Evolutionary conservation across 2,797 vertebrate species (phyloP).

Genomic region (Syndactyla subalaris): DNA sequence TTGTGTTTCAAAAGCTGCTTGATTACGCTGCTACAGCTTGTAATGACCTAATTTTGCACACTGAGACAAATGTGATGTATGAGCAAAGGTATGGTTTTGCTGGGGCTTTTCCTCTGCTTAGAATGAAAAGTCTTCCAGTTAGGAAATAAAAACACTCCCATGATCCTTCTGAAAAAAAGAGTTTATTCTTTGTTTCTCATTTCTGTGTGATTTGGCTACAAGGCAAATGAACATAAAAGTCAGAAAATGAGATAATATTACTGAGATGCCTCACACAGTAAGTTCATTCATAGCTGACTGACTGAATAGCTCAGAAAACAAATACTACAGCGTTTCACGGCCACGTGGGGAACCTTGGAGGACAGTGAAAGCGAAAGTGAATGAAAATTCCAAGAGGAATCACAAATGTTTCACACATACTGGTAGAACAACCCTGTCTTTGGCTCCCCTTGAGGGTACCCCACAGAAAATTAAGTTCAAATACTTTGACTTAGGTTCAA

Average conservation of each 20-base stretch:
- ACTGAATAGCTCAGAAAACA: not conserved
- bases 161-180: not conserved
- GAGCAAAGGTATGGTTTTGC: not conserved
- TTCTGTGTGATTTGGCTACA: not conserved
- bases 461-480: not conserved
- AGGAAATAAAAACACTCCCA: not conserved
- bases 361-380: not conserved
- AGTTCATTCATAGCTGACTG: not conserved
- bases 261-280: not conserved
- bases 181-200: not conserved
- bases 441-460: not conserved
- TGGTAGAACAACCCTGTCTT: not conserved
- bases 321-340: not conserved
- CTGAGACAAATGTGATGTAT: not conserved
- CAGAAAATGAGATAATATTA: not conserved
- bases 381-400: not conserved
- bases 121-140: not conserved
- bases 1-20: slow-evolving; percentile 32
- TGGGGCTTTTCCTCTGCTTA: not conserved
- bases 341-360: not conserved
- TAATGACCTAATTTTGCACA: slow-evolving; percentile 1
- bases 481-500: not conserved
- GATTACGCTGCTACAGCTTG: not conserved
- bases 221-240: not conserved
- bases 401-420: not conserved